Conservation (phyloP, 2,888 invertebrate species). For the Megaustenia siamemsis region DNA sequence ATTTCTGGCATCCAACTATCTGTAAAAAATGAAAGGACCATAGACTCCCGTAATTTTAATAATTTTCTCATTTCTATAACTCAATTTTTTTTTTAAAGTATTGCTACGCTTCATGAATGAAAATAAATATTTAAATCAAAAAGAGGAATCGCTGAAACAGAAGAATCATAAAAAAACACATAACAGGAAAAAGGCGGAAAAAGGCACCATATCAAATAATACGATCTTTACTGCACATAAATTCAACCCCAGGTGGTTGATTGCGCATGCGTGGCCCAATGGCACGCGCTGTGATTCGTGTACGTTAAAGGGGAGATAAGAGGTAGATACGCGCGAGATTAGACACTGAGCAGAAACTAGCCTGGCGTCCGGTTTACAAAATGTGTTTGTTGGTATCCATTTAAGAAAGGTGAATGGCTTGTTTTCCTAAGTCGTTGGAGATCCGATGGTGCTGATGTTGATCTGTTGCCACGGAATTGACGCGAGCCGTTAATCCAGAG, state of each 20-base stretch:
- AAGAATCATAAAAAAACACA: neutral
- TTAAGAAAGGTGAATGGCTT: constrained; percentile 9
- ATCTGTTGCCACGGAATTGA: too few species aligned
- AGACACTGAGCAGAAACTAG: constrained; percentile 50
- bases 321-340: constrained; percentile 39
- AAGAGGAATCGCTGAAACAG: neutral
- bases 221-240: constrained; percentile 50
- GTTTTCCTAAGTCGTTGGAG: neutral
- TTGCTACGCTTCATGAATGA: neutral
- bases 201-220: constrained; percentile 45
- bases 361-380: constrained; percentile 34
- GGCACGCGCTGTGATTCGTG: constrained; percentile 46
- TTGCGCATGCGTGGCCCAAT: constrained; percentile 44
- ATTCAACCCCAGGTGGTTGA: constrained; percentile 47
- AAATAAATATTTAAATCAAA: neutral
- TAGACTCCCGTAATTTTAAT: too few species aligned
- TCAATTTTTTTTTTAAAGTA: too few species aligned
- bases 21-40: too few species aligned
- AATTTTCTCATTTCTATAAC: too few species aligned
- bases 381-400: constrained; percentile 23
- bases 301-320: constrained; percentile 46
- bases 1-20: too few species aligned
- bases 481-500: too few species aligned
- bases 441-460: too few species aligned
- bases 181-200: neutral